Evolutionary conservation across 2,113 vertebrate genomes (phyloP), one percentile per base, ranked within the genome.

Genomic region (Eclectus roratus): DNA sequence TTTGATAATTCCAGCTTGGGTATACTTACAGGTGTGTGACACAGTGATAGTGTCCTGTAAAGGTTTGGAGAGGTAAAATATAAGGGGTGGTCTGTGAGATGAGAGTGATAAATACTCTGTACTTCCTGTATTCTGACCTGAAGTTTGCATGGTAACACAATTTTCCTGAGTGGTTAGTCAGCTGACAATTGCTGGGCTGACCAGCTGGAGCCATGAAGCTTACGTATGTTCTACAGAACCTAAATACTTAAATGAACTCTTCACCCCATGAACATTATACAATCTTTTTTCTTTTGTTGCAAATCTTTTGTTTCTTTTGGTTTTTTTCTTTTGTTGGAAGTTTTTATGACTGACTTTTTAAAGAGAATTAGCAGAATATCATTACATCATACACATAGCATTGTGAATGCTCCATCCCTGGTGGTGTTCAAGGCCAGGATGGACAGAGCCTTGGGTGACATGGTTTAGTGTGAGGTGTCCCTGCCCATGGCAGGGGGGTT

Each of bases 1-100:
- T 97, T 97, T 19, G 97, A 97, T 90, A 97, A 97, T 84, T 97
- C 97, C 13, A 76, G 9, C 56, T 85, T 97, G 74, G 85, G 68
- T 52, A 27, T 39, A n/a, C 63, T 37, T 46, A 43, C 80, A 87
- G 97, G 97, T 98, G 80, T 0, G 18, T 86, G 64, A 56, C 2
- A 20, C 13, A 50, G 11, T 58, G 41, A 13, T 53, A 5, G 4
- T n/a, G 9, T 47, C 49, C 52, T 80, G 1, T 46, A 50, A 65
- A 41, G 37, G 31, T 39, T 15, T 53, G 12, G 33, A 71, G 65
- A 65, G 35, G 18, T 14, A 56, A 79, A 80, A 65, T 63, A 11
- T 7, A 68, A 63, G 35, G n/a, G 2, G 13, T 56, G 11, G 28
- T 43, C 60, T 81, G 29, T 19, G 23, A 80, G 25, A 17, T 52